Evolutionary conservation across 2,888 invertebrate genomes (phyloP), one percentile per base, ranked within the genome.

Genomic region (Caenorhabditis macrosperma): DNA sequence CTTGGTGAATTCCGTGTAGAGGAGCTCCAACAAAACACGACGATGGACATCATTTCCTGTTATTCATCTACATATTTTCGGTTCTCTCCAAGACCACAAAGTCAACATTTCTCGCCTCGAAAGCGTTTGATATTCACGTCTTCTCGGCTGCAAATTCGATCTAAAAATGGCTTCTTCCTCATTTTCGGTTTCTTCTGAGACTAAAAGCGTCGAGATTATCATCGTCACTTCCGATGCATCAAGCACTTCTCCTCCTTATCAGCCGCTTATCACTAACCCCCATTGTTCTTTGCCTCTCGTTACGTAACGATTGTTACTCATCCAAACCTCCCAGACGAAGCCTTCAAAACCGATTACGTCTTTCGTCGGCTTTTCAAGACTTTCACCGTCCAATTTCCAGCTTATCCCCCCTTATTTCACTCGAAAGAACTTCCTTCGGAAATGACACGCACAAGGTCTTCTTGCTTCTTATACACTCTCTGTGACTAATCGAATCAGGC

Each of bases 401-500:
- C 50, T 50, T 50, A 50, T 50, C 50, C 50, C 50, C 24, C n/a
- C 26, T 24, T 5, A 26, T 24, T 24, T 17, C 26, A 12, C 6
- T 48, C 61, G 22, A 17, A 44, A 64, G n/a, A 33, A 57, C n/a
- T 41, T 52, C 50, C 24, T 38, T 26, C 46, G 17, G 41, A 64
- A 44, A n/a, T 44, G 44, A 44, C 44, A 44, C 38, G 12, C n/a
- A n/a, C 12, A 38, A 15, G 38, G 38, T 38, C 38, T 38, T 38
- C 38, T 46, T 28, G 55, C 26, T 64, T 52, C 33, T 26, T 48
- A 12, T 48, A 28, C 50, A 30, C 24, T 44, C 44, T 55, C 28
- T 55, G 20, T 67, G 44, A 17, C 55, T 69, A 69, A 69, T 69
- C 68, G 68, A 69, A 69, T 69, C 68, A 69, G 41, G 59, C 68